Conservation (phyloP, 64 coral and sea anemone genomes). For the Actinia tenebrosa region DNA sequence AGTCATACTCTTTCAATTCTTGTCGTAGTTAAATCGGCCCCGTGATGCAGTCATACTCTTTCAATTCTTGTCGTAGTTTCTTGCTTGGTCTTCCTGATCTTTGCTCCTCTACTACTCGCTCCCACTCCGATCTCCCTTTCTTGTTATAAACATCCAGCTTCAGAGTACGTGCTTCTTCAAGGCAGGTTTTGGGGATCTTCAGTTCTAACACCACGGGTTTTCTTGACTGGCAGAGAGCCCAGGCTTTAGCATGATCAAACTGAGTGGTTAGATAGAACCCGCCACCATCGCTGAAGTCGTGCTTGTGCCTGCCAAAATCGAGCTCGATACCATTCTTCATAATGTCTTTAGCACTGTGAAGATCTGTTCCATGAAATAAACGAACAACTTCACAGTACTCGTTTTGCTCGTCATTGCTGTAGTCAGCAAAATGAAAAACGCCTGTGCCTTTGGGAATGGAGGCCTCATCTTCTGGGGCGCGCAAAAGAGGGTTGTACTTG, state of each 20-base stretch:
- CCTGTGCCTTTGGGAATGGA: neutral
- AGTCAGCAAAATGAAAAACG: neutral
- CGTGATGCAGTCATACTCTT: constrained; percentile 11
- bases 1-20: neutral
- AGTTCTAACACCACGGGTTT: neutral
- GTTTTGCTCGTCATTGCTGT: neutral
- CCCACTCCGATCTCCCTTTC: neutral
- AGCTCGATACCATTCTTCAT: constrained; percentile 13
- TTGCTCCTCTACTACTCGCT: neutral
- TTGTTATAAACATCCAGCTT: neutral
- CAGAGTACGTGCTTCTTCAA: neutral
- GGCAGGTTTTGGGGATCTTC: neutral
- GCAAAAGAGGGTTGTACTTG: neutral
- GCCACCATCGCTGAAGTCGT: constrained; percentile 18
- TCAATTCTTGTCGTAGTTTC: neutral
- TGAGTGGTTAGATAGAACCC: constrained; percentile 6
- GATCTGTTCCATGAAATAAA: constrained; percentile 26
- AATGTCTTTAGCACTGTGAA: neutral
- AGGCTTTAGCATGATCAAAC: neutral
- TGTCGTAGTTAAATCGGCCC: constrained; percentile 7
- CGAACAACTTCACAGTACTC: neutral
- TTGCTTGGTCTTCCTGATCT: neutral
- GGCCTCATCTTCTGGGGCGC: neutral
- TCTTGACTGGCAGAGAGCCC: neutral
- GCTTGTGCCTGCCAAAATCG: neutral